Percentiles rank a stretch among this genome's conserved stretches.
These are phyloP conservation scores for Tenthredo mesomela DNA, from an alignment of 2,888 invertebrate species.

Conservation along the genomic window DNA sequence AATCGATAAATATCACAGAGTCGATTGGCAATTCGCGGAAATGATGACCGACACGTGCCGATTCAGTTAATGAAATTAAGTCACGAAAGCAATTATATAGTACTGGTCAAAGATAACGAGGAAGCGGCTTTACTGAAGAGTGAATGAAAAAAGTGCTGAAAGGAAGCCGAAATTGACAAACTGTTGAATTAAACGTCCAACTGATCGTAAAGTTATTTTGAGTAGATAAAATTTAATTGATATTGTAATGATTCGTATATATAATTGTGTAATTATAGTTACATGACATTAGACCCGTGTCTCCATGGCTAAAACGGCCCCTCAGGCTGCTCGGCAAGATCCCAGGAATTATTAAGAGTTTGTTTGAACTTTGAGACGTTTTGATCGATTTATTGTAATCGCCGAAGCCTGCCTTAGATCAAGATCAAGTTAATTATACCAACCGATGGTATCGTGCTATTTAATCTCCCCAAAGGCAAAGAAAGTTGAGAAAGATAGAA, in stretches of 20 bases:
- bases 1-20: neutral
- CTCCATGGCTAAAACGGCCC: neutral
- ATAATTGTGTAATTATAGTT: conserved; percentile 32
- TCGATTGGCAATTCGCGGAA: neutral
- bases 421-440: conserved; percentile 50
- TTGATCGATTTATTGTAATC: conserved; percentile 50
- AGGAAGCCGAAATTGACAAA: conserved; percentile 59
- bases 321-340: neutral
- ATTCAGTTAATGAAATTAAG: neutral
- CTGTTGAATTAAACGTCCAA: conserved; percentile 64
- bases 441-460: conserved; percentile 39
- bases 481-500: conserved; percentile 51
- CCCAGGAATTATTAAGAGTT: conserved; percentile 27
- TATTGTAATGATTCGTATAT: conserved; percentile 21
- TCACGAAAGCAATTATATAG: neutral
- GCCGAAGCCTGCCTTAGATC: conserved; percentile 38
- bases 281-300: conserved; percentile 15
- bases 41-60: neutral
- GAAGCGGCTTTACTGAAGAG: neutral
- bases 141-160: neutral
- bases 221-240: conserved; percentile 14
- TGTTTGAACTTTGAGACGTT: conserved; percentile 48
- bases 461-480: conserved; percentile 50
- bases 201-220: conserved; percentile 63
- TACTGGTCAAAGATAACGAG: neutral